phyloP scores from a whole-genome alignment of 2,113 vertebrate genomes.

The Silurus glanis region DNA sequence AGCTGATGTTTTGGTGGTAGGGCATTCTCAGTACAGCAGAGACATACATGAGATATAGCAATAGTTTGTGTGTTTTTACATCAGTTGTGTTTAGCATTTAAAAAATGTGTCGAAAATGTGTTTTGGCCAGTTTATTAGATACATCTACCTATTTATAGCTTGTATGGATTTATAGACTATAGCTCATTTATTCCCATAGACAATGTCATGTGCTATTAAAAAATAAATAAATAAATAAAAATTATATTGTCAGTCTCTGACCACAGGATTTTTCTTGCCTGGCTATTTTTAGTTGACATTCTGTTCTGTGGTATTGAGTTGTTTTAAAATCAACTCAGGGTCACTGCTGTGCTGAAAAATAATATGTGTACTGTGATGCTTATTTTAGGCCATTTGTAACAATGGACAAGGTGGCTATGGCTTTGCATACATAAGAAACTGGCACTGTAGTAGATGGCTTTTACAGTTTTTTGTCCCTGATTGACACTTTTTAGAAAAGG shows the following conservation, averaged over 20 bases:
- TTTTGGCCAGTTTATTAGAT: neutral
- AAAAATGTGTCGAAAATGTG: neutral
- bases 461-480: neutral
- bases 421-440: neutral
- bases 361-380: neutral
- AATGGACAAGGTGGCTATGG: neutral
- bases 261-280: neutral
- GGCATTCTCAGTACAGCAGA: neutral
- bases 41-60: neutral
- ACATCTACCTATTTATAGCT: neutral
- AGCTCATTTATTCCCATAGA: neutral
- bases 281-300: slow-evolving; percentile 10
- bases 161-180: neutral
- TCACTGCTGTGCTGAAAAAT: slow-evolving; percentile 3
- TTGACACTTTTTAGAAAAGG: slow-evolving; percentile 2
- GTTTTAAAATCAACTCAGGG: slow-evolving; percentile 12
- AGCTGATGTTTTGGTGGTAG: neutral
- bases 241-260: neutral
- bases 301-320: neutral
- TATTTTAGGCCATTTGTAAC: neutral
- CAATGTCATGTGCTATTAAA: no score
- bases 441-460: neutral
- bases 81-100: neutral
- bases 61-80: neutral
- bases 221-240: no score